phyloP scores from a whole-genome alignment of 2,888 invertebrate species.

The Synanthedon tipuliformis region DNA sequence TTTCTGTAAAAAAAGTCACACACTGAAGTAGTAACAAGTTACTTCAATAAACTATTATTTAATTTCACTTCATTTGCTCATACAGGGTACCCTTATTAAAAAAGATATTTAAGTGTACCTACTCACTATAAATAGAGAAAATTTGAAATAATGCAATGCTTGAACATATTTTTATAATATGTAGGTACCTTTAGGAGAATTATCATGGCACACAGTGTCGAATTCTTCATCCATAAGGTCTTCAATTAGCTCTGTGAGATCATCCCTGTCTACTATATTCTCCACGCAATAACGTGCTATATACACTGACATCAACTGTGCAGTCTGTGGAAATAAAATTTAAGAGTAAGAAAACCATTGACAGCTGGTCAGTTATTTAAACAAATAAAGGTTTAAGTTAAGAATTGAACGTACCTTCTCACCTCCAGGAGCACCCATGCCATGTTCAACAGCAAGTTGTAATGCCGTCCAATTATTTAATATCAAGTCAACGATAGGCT shows the following conservation, averaged over 20 bases:
- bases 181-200: conserved; percentile 71
- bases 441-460: conserved; percentile 79
- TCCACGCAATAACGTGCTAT: conserved; percentile 73
- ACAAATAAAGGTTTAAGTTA: neutral
- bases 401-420: conserved; percentile 62
- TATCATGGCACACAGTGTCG: conserved; percentile 78
- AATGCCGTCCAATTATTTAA: conserved; percentile 80
- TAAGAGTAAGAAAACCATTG: no score
- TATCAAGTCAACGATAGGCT: conserved; percentile 73
- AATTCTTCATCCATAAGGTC: conserved; percentile 81
- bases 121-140: no score
- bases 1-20: conserved; percentile 53
- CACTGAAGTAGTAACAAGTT: no score
- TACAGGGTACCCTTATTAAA: no score
- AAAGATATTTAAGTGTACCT: no score
- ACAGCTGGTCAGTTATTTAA: neutral
- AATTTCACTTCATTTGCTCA: no score
- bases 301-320: conserved; percentile 74
- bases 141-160: neutral
- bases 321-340: conserved; percentile 56
- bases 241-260: conserved; percentile 74
- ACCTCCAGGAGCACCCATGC: conserved; percentile 77
- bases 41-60: no score
- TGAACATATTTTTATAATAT: neutral
- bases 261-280: conserved; percentile 69